Evolutionary conservation across 2,113 vertebrate genomes (phyloP).

Genomic region (Periophthalmus modestus): DNA sequence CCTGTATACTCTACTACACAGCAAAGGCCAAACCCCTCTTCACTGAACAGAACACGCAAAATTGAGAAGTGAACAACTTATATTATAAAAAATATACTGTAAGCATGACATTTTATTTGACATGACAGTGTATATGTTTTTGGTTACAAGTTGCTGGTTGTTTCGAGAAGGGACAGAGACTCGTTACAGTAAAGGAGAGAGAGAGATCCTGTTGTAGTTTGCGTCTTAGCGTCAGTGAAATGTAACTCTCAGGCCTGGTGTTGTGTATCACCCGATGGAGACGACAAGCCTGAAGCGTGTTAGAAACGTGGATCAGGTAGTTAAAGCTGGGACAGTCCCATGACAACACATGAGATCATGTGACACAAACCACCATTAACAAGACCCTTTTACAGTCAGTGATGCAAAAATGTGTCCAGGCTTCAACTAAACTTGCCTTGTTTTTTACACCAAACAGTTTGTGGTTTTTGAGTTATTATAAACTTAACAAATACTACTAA

Average conservation of each 20-base stretch:
- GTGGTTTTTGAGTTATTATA: neutral
- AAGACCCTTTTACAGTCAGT: neutral
- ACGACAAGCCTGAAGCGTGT: slow-evolving; percentile 33
- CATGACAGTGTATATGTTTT: neutral
- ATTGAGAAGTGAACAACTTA: neutral
- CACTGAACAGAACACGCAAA: neutral
- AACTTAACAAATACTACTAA: neutral
- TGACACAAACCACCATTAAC: slow-evolving; percentile 18
- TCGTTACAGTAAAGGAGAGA: slow-evolving; percentile 16
- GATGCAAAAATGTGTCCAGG: neutral
- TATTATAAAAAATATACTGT: neutral
- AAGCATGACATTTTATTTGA: neutral
- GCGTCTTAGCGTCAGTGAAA: slow-evolving; percentile 43
- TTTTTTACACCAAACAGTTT: neutral
- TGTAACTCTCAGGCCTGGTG: slow-evolving; percentile 25
- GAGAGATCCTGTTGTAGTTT: slow-evolving; percentile 23
- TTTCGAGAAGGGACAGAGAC: slow-evolving; percentile 34
- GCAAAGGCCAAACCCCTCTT: neutral
- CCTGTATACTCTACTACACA: neutral
- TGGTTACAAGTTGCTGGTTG: neutral
- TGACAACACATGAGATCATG: slow-evolving; percentile 33
- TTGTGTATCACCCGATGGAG: slow-evolving; percentile 39
- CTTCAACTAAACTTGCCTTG: neutral
- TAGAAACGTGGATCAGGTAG: slow-evolving; percentile 36
- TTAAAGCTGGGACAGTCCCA: slow-evolving; percentile 42